These are phyloP conservation scores for Chauna torquata DNA, from an alignment of 2,113 vertebrate genomes.

Conservation along the genomic window DNA sequence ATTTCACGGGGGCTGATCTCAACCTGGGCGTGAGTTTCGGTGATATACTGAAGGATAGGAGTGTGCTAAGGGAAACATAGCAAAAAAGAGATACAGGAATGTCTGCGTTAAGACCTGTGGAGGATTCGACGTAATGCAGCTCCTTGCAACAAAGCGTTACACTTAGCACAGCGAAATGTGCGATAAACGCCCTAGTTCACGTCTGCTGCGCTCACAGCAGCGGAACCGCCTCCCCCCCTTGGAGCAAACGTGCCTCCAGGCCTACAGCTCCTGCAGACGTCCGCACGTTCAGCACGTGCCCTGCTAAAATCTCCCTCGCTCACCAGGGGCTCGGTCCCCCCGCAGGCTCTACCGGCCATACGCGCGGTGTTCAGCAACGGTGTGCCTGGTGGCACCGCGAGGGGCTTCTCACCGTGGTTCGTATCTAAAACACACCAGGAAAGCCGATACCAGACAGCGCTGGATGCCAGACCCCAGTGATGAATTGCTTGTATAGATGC, in stretches of 20 bases:
- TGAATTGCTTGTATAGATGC: neutral
- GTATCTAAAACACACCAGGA: neutral
- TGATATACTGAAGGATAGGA: neutral
- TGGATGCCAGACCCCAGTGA: too few species aligned
- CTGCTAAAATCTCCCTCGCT: neutral
- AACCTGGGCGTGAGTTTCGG: neutral
- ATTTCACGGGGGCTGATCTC: neutral
- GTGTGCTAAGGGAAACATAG: neutral
- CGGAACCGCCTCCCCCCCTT: neutral
- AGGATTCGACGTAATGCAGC: neutral
- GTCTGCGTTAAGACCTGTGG: neutral
- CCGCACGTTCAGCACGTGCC: neutral
- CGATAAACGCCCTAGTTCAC: neutral
- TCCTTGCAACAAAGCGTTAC: neutral
- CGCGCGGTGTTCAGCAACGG: neutral
- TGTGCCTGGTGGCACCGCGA: neutral
- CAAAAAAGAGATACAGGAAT: neutral
- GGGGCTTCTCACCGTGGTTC: neutral
- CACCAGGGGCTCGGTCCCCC: neutral
- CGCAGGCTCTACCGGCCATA: neutral
- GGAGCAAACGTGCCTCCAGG: neutral
- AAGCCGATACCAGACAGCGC: rapidly evolving
- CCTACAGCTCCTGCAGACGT: neutral
- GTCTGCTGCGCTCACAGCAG: neutral
- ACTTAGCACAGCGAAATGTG: neutral